A percentile compares a stretch with the other conserved stretches of the same genome.
These are phyloP conservation scores for Leptonema lineaticorne DNA, from an alignment of 1,140 invertebrate genomes.

Conservation along the genomic window DNA sequence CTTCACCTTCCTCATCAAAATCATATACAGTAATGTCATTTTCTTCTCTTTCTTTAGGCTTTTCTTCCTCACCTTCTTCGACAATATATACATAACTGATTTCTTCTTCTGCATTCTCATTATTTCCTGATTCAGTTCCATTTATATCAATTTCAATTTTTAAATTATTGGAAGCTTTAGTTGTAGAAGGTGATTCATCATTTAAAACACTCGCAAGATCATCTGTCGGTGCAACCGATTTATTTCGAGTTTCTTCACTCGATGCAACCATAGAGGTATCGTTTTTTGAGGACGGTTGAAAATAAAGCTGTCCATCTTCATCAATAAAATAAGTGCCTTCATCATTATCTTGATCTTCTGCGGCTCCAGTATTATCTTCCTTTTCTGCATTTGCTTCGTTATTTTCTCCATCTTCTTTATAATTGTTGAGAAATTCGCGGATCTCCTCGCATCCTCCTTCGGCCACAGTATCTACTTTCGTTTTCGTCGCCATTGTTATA, in stretches of 20 bases:
- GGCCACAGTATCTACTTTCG: background rate
- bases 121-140: background rate
- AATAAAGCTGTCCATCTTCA: conserved; percentile 71
- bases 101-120: conserved; percentile 58
- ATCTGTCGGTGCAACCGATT: background rate
- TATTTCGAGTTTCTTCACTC: background rate
- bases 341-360: conserved; percentile 54
- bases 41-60: conserved; percentile 62
- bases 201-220: background rate
- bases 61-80: conserved; percentile 68
- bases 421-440: conserved; percentile 80
- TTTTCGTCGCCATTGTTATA: conserved; percentile 1
- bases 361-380: conserved; percentile 55
- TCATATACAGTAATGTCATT: conserved; percentile 63
- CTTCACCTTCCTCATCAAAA: conserved; percentile 60
- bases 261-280: background rate
- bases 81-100: conserved; percentile 89
- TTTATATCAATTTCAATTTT: too few species aligned
- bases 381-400: conserved; percentile 27
- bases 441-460: conserved; percentile 16
- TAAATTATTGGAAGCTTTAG: background rate
- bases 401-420: conserved; percentile 58
- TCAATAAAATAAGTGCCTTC: conserved; percentile 73
- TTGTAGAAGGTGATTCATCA: background rate
- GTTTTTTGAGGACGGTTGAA: conserved; percentile 56